Base-by-base conservation (phyloP, 2,888 invertebrate genomes). In the Strigamia transsilvanica region DNA sequence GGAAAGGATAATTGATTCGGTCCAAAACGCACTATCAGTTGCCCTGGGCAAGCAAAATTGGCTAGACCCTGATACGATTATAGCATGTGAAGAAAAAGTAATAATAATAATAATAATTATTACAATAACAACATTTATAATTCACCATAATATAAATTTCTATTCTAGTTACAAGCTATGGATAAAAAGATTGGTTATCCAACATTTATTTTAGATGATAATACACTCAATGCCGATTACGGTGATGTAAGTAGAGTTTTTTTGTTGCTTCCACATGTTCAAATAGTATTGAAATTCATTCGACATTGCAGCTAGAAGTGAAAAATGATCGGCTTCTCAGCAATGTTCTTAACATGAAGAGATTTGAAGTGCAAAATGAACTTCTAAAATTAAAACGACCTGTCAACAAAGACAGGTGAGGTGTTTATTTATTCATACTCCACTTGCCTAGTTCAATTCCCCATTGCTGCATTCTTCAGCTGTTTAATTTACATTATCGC, bases 321-420 rank as follows among this genome's bases (percentile, higher is more conserved):
- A 91, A 93, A 85, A 92, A 93, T 0, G 91, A 93, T 77, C 92
- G 91, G 85, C 95, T 94, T 87, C 94, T 95, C 86, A 94, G 94
- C 87, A 95, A 95, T 86, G 94, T 93, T 10, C 87, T 95, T 42
- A 93, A 93, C 85, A 93, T 95, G 84, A 87, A 95, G 34, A 90
- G 91, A 83, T 94, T 94, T 88, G 89, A 94, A 84, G 92, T 94
- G 0, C 91, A 91, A 85, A 91, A 91, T 85, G 94, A 95, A 86
- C 94, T 94, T 86, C 90, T 87, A 83, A 87, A 93, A 83, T 89
- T 93, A 10, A 92, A 91, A 0, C 92, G 92, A 83, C 90, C 91
- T 2, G 94, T 95, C 1, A 94, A 95, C 87, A 94, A 94, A 87
- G 93, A 93, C 0, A 87, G 85, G 87, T 87, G 84, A 83, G 84